These are phyloP conservation scores for Rhipidura dahli DNA, from an alignment of 2,113 vertebrate genomes.

Conservation along the genomic window DNA sequence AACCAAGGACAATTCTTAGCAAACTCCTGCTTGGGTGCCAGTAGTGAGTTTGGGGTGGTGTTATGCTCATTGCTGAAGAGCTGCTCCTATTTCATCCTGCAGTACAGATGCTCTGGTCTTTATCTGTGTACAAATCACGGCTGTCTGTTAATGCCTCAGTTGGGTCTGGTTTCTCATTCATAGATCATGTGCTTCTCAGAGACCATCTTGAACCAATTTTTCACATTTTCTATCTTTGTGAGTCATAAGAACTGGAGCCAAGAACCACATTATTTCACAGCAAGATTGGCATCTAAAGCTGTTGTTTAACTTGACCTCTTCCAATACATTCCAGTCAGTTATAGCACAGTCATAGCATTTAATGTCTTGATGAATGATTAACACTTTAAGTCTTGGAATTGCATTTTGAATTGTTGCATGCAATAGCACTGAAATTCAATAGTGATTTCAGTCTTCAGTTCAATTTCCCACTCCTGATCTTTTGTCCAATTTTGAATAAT, in stretches of 20 bases:
- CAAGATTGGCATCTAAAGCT: not conserved
- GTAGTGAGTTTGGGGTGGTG: not conserved
- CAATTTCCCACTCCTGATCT: not conserved
- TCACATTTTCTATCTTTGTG: not conserved
- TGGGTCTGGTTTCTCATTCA: not conserved
- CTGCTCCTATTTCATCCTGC: not conserved
- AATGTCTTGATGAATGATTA: not conserved
- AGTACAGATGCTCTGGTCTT: not conserved
- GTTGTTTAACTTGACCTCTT: not conserved
- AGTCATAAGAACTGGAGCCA: not conserved
- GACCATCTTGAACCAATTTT: not conserved
- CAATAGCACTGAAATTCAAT: not conserved
- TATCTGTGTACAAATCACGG: not conserved
- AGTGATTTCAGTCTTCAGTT: not conserved
- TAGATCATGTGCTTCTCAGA: not conserved
- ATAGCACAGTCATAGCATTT: not conserved
- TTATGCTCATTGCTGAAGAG: not conserved
- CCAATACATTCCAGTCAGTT: not conserved
- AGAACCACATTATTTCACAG: not conserved
- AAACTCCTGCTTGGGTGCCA: not conserved
- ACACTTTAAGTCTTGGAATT: not conserved
- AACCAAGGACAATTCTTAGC: not conserved
- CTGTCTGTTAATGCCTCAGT: not conserved
- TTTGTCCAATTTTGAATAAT: not conserved
- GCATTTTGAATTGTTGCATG: not conserved